Conservation (phyloP, 2,888 invertebrate species). For the Eupeodes luniger region DNA sequence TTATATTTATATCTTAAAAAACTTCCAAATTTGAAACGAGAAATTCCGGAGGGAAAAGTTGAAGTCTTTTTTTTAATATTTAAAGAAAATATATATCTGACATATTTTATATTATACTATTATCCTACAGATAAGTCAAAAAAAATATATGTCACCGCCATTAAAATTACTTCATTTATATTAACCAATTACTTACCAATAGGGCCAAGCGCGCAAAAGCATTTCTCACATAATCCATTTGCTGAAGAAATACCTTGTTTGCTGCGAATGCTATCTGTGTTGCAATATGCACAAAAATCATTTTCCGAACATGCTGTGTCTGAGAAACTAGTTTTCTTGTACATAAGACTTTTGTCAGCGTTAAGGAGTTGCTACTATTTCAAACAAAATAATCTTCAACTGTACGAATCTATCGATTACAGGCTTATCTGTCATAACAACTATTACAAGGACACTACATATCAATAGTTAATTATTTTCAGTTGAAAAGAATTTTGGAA, state of each 20-base stretch:
- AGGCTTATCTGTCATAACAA: neutral
- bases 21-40: too few relatives aligned
- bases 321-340: constrained; percentile 50
- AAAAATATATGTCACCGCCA: constrained; percentile 50
- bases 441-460: neutral
- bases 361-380: neutral
- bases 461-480: neutral
- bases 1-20: too few relatives aligned
- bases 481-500: constrained; percentile 3
- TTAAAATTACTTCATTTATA: constrained; percentile 67
- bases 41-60: neutral
- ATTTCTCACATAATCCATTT: constrained; percentile 69
- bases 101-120: neutral
- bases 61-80: neutral
- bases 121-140: constrained; percentile 14
- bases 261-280: constrained; percentile 73
- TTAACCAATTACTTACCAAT: constrained; percentile 70
- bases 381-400: neutral
- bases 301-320: constrained; percentile 51
- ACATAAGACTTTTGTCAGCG: neutral
- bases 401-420: neutral
- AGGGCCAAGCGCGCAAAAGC: constrained; percentile 59
- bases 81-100: neutral
- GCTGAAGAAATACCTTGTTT: constrained; percentile 67
- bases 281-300: constrained; percentile 62